Conservation (phyloP, 2,113 vertebrate species). For the Brevimyrus niger region DNA sequence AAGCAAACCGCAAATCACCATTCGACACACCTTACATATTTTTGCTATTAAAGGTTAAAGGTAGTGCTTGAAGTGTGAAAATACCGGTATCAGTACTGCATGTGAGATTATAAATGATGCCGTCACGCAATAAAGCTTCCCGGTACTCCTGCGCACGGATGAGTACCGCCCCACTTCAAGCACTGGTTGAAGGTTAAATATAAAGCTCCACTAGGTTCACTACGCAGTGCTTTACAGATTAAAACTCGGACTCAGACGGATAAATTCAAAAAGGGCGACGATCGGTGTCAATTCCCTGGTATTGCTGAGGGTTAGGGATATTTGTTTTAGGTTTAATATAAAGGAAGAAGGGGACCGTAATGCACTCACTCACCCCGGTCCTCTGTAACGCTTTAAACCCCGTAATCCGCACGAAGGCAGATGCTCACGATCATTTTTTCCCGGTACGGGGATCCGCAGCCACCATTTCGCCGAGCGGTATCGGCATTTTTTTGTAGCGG, state of each 20-base stretch:
- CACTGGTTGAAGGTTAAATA: background rate
- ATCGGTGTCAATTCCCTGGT: background rate
- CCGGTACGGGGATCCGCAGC: background rate
- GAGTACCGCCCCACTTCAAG: background rate
- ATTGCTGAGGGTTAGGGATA: background rate
- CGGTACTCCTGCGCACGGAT: background rate
- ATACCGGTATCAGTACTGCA: background rate
- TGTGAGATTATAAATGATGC: background rate
- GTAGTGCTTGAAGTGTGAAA: background rate
- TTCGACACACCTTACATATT: background rate
- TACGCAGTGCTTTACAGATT: background rate
- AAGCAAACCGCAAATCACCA: background rate
- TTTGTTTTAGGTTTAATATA: background rate
- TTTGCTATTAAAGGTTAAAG: background rate
- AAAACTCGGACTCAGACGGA: background rate
- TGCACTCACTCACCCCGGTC: background rate
- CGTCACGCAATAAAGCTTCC: background rate
- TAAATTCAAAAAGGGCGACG: background rate
- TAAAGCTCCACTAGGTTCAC: background rate
- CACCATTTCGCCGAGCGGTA: background rate
- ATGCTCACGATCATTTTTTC: background rate
- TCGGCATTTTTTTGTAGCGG: background rate
- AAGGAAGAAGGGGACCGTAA: background rate
- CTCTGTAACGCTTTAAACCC: background rate
- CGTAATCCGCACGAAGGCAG: background rate